These are phyloP conservation scores for Hemicordylus capensis DNA, from an alignment of 2,113 vertebrate species.

Conservation along the genomic window DNA sequence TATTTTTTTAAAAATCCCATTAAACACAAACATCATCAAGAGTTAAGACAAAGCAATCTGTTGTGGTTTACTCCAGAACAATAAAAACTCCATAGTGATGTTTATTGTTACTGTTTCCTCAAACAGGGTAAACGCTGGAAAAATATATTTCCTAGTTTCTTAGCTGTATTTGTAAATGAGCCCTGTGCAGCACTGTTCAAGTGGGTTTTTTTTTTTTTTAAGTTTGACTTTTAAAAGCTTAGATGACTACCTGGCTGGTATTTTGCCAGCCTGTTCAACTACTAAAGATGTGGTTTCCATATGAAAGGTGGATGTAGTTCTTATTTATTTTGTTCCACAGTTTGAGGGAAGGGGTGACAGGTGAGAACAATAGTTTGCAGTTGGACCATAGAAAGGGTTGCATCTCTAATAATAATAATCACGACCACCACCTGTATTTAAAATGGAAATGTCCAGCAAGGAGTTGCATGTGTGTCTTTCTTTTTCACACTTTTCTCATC, in stretches of 20 bases:
- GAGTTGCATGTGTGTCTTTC: not conserved
- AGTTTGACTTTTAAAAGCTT: not conserved
- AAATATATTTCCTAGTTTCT: not conserved
- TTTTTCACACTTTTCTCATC: not conserved
- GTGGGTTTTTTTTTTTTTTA: not conserved
- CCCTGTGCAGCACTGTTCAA: not conserved
- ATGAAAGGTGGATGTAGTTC: not conserved
- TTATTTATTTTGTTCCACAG: not conserved
- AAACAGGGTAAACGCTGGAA: not conserved
- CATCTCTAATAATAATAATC: too few relatives aligned
- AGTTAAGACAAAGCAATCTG: not conserved
- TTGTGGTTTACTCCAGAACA: not conserved
- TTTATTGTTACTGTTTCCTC: not conserved
- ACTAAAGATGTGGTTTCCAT: not conserved
- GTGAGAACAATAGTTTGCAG: not conserved
- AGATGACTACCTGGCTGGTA: too few relatives aligned
- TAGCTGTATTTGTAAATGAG: too few relatives aligned
- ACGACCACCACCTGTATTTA: too few relatives aligned
- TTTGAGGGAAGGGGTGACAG: not conserved
- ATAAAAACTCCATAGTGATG: not conserved
- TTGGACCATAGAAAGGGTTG: not conserved
- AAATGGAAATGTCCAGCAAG: too few relatives aligned
- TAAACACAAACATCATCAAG: too few relatives aligned
- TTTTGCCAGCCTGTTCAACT: not conserved
- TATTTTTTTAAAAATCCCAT: constrained; percentile 65